Evolutionary conservation across 1,140 invertebrate species (phyloP).

Genomic region (Platyscapa corneri): DNA sequence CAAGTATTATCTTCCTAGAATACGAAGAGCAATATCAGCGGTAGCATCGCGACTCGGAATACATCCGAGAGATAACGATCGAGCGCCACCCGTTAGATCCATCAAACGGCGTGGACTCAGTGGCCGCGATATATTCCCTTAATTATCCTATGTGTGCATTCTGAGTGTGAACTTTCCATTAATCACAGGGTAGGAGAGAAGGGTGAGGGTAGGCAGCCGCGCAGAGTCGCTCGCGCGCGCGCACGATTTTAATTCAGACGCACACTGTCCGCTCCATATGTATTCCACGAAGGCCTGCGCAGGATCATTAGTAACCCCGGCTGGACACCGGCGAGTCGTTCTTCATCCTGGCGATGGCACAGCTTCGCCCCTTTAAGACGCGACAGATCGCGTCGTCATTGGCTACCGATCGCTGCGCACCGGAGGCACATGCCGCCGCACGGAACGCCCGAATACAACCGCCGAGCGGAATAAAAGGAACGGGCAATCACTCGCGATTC

Average conservation of each 20-base stretch:
- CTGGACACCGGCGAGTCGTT: slow-evolving; percentile 72
- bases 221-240: not conserved
- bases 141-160: slow-evolving; percentile 75
- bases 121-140: slow-evolving; percentile 74
- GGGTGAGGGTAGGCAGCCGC: slow-evolving; percentile 62
- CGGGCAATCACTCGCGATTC: slow-evolving; percentile 34
- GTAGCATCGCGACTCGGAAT: not conserved
- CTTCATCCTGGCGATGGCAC: slow-evolving; percentile 72
- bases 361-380: slow-evolving; percentile 60
- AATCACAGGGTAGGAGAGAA: slow-evolving; percentile 73
- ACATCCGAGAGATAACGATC: slow-evolving; percentile 44
- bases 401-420: slow-evolving; percentile 57
- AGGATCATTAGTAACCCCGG: slow-evolving; percentile 74
- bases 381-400: slow-evolving; percentile 65
- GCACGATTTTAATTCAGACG: slow-evolving; percentile 73
- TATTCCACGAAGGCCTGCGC: slow-evolving; percentile 64
- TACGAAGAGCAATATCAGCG: not conserved
- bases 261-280: slow-evolving; percentile 61
- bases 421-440: not conserved
- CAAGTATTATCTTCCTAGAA: slow-evolving; percentile 17
- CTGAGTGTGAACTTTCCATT: slow-evolving; percentile 75
- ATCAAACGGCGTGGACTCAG: slow-evolving; percentile 71
- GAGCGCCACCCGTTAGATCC: slow-evolving; percentile 69
- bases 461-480: not conserved
- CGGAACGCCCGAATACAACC: not conserved